phyloP scores from a whole-genome alignment of 2,888 invertebrate genomes.

The Dione vanillae region DNA sequence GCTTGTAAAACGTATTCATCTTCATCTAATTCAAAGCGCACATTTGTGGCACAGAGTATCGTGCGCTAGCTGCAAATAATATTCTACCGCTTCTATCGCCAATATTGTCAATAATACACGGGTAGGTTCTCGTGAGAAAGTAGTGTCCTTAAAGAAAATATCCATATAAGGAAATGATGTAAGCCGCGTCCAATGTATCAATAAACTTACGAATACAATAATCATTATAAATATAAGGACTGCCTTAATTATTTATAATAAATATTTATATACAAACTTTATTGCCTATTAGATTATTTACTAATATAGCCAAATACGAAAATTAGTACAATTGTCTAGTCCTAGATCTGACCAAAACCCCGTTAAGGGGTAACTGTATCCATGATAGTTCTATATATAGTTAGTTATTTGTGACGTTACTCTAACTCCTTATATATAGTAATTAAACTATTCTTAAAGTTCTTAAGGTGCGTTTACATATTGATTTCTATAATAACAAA shows the following conservation, averaged over 20 bases:
- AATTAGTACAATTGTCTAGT: not conserved
- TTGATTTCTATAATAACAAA: not conserved
- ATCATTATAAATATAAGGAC: too few species aligned
- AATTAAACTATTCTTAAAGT: not conserved
- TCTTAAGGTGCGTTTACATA: constrained; percentile 2
- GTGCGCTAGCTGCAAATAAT: constrained; percentile 60
- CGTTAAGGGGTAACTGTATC: not conserved
- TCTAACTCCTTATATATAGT: not conserved
- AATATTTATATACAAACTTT: too few species aligned
- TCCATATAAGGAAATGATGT: constrained; percentile 53
- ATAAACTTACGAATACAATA: too few species aligned
- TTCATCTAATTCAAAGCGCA: constrained; percentile 56
- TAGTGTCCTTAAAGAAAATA: constrained; percentile 56
- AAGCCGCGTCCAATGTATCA: constrained; percentile 38
- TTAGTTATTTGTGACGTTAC: too few species aligned
- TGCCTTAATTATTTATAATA: too few species aligned
- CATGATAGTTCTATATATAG: constrained; percentile 1
- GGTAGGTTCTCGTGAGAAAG: constrained; percentile 58
- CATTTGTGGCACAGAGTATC: constrained; percentile 63
- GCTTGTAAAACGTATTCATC: constrained; percentile 61
- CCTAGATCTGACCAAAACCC: not conserved
- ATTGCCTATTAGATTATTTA: too few species aligned
- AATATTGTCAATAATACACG: constrained; percentile 65
- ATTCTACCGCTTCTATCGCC: constrained; percentile 58
- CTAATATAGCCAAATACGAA: too few species aligned